These are phyloP conservation scores for Mionectes macconnelli DNA, from an alignment of 2,113 vertebrate genomes.

Conservation along the genomic window DNA sequence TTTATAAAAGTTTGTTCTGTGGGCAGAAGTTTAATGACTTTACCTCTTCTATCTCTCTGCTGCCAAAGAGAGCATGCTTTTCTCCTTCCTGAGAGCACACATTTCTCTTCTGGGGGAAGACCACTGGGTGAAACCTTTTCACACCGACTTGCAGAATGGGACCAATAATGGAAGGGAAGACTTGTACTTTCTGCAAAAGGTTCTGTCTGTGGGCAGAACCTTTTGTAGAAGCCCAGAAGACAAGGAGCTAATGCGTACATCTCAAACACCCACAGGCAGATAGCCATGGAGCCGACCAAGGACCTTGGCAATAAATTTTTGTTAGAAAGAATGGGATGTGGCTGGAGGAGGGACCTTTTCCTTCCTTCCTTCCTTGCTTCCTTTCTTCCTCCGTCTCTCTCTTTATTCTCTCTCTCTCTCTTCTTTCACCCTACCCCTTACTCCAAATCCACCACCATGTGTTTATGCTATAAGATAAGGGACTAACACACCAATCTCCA, in stretches of 20 bases:
- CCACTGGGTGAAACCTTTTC: background rate
- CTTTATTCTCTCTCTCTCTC: background rate
- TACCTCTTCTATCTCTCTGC: background rate
- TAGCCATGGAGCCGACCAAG: too few relatives aligned
- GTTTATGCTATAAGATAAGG: too few relatives aligned
- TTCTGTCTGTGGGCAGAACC: background rate
- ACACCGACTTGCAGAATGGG: background rate
- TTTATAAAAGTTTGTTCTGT: background rate
- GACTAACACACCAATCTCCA: too few relatives aligned
- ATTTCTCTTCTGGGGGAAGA: background rate
- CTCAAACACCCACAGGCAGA: background rate
- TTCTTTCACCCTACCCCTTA: background rate
- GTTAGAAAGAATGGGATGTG: background rate
- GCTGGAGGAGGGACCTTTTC: background rate
- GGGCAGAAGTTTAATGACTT: background rate
- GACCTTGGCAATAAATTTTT: background rate
- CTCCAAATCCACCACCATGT: background rate
- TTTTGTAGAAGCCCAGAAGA: background rate
- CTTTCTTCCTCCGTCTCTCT: background rate
- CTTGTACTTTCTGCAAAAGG: background rate
- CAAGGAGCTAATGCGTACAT: background rate
- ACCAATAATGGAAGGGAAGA: background rate
- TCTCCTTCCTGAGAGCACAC: background rate
- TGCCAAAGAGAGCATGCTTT: background rate
- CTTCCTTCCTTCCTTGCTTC: background rate